Evolutionary conservation across 2,113 vertebrate species (phyloP), one percentile per base, ranked within the genome.

Genomic region (Dicerorhinus sumatrensis): DNA sequence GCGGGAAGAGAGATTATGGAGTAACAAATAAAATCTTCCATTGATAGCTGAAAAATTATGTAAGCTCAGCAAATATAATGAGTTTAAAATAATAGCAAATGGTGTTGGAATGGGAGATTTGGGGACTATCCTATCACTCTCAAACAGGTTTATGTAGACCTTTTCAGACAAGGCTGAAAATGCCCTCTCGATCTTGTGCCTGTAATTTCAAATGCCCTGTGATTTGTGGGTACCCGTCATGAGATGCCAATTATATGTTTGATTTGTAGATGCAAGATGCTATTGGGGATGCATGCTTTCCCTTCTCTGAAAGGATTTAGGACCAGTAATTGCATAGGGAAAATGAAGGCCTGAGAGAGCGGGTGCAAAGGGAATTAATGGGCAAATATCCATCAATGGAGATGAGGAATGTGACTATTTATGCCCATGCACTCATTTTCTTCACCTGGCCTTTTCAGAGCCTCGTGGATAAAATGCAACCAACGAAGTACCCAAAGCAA

Each of bases 231-330:
- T 72, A 54, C 87, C 96, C 60, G 36, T 97, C 98, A 95, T 2
- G 93, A 97, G 97, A 92, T 98, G 97, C 94, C 97, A 97, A 98
- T 98, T 98, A 97, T 69, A 63, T 0, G 0, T 94, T 96, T 98
- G 97, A 98, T 98, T 98, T 98, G 97, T 97, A 84, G 97, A 94
- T 94, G 88, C 92, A 85, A 88, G 96, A 79, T 97, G 97, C 96
- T 97, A 90, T 81, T 92, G 96, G 96, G 92, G 90, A 92, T 54
- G 92, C 87, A 95, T 67, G 96, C 94, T 92, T 92, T 83, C 82
- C 80, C 67, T 95, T 93, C 77, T 92, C 87, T 2, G 97, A 90
- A 72, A 97, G 97, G 97, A 96, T 96, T 86, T 86, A 96, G 95
- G 96, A 20, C 96, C 92, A 42, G 65, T 96, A 96, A 97, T 95